phyloP scores from a whole-genome alignment of 2,888 invertebrate species.

The Agriotes lineatus region DNA sequence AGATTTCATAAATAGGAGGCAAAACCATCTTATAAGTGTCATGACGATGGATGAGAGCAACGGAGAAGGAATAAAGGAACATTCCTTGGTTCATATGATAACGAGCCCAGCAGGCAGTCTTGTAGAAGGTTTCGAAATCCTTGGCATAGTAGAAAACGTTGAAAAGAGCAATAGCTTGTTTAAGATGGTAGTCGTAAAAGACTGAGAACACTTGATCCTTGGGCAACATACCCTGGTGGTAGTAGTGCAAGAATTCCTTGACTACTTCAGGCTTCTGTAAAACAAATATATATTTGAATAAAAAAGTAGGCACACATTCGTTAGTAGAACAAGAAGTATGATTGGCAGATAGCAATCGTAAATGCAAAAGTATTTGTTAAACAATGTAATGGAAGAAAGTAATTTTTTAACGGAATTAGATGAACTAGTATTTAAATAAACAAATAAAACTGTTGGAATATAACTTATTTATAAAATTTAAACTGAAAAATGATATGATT shows the following conservation, averaged over 20 bases:
- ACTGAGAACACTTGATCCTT: slow-evolving; percentile 74
- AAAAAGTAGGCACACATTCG: no score
- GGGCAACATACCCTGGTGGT: slow-evolving; percentile 70
- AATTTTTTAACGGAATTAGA: no score
- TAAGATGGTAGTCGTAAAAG: slow-evolving; percentile 72
- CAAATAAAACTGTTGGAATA: no score
- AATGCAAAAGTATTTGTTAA: no score
- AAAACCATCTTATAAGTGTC: slow-evolving; percentile 75
- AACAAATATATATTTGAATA: slow-evolving; percentile 33
- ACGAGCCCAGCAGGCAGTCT: slow-evolving; percentile 69
- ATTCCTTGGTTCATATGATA: slow-evolving; percentile 77
- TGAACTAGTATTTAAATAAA: no score
- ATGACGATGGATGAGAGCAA: slow-evolving; percentile 73
- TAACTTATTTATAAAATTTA: not conserved
- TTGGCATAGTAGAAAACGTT: slow-evolving; percentile 78
- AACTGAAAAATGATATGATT: no score
- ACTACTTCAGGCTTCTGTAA: slow-evolving; percentile 71
- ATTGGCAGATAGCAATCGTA: no score
- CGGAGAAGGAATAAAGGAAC: slow-evolving; percentile 75
- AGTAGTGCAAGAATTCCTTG: slow-evolving; percentile 69
- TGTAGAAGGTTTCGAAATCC: slow-evolving; percentile 78
- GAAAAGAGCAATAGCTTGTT: slow-evolving; percentile 75
- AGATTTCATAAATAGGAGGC: slow-evolving; percentile 80
- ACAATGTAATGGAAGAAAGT: no score
- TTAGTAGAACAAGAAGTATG: no score